Conservation (phyloP, 53 echinoderm and acorn worm species). For the Temnopleurus reevesii region DNA sequence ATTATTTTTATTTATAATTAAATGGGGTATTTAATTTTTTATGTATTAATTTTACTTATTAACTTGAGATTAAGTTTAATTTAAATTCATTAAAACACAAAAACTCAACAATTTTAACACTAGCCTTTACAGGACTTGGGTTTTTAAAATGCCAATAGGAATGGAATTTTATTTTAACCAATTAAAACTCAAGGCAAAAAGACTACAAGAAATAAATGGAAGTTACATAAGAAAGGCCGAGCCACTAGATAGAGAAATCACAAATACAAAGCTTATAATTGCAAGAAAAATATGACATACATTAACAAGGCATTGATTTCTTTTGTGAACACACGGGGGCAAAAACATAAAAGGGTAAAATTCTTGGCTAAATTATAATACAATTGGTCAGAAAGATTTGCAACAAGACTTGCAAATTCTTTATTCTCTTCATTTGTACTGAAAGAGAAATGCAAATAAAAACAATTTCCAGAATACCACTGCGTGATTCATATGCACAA, state of each 20-base stretch:
- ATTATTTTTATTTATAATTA: background rate
- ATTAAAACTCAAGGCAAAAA: slow-evolving; percentile 37
- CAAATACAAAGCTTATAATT: slow-evolving; percentile 65
- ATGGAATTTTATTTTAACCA: slow-evolving; percentile 66
- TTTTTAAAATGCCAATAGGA: slow-evolving; percentile 63
- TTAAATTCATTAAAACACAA: slow-evolving; percentile 28
- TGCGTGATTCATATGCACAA: slow-evolving; percentile 55
- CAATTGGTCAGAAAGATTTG: slow-evolving; percentile 4
- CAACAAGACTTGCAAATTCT: background rate
- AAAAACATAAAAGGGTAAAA: slow-evolving; percentile 10
- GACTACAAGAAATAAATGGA: slow-evolving; percentile 62
- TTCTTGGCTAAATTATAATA: slow-evolving; percentile 27
- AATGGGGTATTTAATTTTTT: background rate
- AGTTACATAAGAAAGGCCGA: slow-evolving; percentile 56
- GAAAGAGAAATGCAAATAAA: slow-evolving; percentile 27
- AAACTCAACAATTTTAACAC: slow-evolving; percentile 22
- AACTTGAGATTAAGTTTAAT: background rate
- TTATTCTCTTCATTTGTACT: background rate
- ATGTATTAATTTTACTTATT: background rate
- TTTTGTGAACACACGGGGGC: slow-evolving; percentile 32
- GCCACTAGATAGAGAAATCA: slow-evolving; percentile 50
- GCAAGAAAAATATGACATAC: slow-evolving; percentile 55
- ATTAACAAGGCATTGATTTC: slow-evolving; percentile 51
- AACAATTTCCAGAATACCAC: slow-evolving; percentile 41
- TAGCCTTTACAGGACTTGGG: slow-evolving; percentile 60